Evolutionary conservation across 2,113 vertebrate species (phyloP).

Genomic region (Coptodon rendalli): DNA sequence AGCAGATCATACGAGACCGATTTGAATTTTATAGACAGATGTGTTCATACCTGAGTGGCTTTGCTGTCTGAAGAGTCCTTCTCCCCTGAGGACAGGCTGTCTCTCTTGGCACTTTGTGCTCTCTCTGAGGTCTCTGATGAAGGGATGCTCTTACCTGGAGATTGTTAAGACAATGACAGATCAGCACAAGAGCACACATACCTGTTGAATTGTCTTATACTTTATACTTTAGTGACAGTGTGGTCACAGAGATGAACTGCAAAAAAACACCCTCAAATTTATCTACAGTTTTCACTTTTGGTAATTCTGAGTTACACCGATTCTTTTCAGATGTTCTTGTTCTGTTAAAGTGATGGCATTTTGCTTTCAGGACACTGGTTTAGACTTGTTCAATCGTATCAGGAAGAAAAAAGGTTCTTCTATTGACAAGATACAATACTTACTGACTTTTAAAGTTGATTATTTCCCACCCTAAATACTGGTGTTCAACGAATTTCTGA

Average conservation of each 20-base stretch:
- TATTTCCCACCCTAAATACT: not conserved
- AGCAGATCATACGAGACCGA: not conserved
- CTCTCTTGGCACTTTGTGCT: conserved; percentile 80
- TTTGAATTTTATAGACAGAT: not conserved
- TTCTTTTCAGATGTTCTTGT: not conserved
- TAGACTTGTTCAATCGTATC: not conserved
- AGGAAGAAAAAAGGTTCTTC: not conserved
- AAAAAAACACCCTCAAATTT: not conserved
- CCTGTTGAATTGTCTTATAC: not conserved
- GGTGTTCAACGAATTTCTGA: not conserved
- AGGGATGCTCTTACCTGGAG: conserved; percentile 55
- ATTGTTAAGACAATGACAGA: not conserved
- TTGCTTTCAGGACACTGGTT: not conserved
- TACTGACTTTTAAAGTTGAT: not conserved
- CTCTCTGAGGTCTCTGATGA: conserved; percentile 80
- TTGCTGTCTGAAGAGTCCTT: conserved; percentile 80
- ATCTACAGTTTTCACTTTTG: not conserved
- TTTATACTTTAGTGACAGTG: not conserved
- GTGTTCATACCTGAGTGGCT: conserved; percentile 85
- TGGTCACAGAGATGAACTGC: conserved; percentile 7
- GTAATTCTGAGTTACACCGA: not conserved
- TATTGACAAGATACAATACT: not conserved
- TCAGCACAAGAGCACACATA: not conserved
- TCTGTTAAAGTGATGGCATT: not conserved
- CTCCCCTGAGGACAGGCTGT: conserved; percentile 79